Base-by-base conservation (phyloP, 1,140 invertebrate species). In the Solenopsis invicta region DNA sequence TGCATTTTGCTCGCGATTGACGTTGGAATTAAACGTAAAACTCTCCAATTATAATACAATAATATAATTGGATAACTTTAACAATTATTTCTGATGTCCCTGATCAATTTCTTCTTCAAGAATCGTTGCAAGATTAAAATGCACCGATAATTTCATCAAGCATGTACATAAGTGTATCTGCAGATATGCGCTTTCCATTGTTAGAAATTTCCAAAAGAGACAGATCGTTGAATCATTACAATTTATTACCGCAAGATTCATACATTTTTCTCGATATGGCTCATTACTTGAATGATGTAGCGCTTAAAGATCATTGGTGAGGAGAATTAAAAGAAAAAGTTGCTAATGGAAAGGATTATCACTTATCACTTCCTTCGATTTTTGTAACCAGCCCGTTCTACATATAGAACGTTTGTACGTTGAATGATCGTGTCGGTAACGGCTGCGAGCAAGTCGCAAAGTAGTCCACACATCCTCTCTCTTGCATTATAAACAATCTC, bases 401-500 rank as follows among this genome's bases (percentile, higher is more conserved):
- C 86, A 93, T 90, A 88, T 87, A 81, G 89, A 90, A 88, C 89
- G 86, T 87, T 80, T 87, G 37, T 74, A 59, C 61, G 78, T 87
- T 87, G 85, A 71, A 56, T 52, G 77, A 87, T 77, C 88, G 62
- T 64, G 64, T 69, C 87, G 67, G 29, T 56, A 84, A 48, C 29
- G 72, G 24, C n/a, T 56, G 74, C 75, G 76, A 75, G 67, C 34
- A 71, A 61, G 71, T 91, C 71, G 75, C 80, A 85, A 94, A 94
- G 93, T 94, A 94, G 93, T 94, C 89, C 93, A 94, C 91, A 91
- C 91, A 94, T 94, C 92, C 93, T 94, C 91, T 94, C 93, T 91
- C 90, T 93, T 93, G 91, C 91, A 93, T 94, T 90, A 94, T 94
- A 94, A 94, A 94, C 94, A 94, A 94, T 94, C 93, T 94, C 92